Conservation (phyloP, 2,113 vertebrate species). For the Manacus vitellinus region DNA sequence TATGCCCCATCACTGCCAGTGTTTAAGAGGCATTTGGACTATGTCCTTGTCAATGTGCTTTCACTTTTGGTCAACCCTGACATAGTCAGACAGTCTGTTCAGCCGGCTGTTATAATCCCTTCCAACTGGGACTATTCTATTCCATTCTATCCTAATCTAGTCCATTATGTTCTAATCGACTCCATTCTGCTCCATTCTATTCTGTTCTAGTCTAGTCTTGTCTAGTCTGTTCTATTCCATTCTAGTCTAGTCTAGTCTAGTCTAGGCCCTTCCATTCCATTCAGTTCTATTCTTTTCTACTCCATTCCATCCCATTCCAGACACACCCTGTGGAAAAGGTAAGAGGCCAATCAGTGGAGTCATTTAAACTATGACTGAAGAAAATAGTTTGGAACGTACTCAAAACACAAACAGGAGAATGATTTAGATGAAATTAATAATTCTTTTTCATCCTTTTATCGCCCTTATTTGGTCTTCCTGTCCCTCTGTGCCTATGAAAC, state of each 20-base stretch:
- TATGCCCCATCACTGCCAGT: background rate
- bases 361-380: background rate
- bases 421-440: background rate
- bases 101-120: background rate
- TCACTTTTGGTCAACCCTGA: background rate
- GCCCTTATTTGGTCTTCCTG: background rate
- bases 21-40: background rate
- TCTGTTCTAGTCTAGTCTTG: background rate
- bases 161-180: too few relatives aligned
- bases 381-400: background rate
- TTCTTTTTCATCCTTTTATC: background rate
- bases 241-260: too few relatives aligned
- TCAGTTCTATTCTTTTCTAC: fast-evolving
- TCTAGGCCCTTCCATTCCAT: background rate
- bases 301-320: background rate
- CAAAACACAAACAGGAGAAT: background rate
- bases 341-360: background rate
- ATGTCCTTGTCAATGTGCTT: background rate
- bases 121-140: background rate
- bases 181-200: background rate
- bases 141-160: background rate
- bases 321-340: background rate
- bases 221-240: background rate
- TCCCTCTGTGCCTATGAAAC: background rate
- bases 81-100: background rate